phyloP scores from a whole-genome alignment of 2,113 vertebrate genomes.

The Alosa alosa region DNA sequence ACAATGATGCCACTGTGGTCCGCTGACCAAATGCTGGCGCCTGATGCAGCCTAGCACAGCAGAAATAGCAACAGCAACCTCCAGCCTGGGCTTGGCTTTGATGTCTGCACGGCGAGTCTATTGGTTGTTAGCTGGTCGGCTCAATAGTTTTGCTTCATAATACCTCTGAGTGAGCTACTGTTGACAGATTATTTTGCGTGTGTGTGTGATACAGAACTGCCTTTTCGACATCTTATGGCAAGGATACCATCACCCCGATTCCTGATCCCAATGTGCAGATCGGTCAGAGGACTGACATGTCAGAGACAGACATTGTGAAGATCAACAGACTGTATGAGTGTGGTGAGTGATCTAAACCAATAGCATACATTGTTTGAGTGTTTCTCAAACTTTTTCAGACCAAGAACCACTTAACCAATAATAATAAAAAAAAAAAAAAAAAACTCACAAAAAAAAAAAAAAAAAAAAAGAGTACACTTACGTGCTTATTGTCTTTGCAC shows the following conservation, averaged over 20 bases:
- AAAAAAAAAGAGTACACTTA: not conserved
- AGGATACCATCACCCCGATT: conserved; percentile 55
- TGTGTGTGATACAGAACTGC: conserved; percentile 44
- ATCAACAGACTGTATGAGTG: conserved; percentile 65
- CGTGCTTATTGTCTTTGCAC: no score
- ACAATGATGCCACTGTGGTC: no score
- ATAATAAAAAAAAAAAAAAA: no score
- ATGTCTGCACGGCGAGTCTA: not conserved
- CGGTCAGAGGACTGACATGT: conserved; percentile 38
- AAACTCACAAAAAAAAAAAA: no score
- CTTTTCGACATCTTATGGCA: conserved; percentile 24
- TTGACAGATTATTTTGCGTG: not conserved
- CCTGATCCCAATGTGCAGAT: conserved; percentile 43
- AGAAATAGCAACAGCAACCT: not conserved
- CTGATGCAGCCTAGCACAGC: not conserved
- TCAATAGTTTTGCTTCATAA: not conserved
- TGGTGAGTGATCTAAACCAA: conserved; percentile 1
- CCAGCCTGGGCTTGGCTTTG: not conserved
- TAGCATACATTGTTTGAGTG: not conserved
- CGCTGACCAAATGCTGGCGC: no score
- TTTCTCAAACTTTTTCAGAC: no score
- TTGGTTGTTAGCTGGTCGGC: conserved; percentile 31
- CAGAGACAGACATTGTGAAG: conserved; percentile 42
- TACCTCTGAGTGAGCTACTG: not conserved
- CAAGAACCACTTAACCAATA: no score